Conservation (phyloP, 2,113 vertebrate genomes). For the Abramis brama region DNA sequence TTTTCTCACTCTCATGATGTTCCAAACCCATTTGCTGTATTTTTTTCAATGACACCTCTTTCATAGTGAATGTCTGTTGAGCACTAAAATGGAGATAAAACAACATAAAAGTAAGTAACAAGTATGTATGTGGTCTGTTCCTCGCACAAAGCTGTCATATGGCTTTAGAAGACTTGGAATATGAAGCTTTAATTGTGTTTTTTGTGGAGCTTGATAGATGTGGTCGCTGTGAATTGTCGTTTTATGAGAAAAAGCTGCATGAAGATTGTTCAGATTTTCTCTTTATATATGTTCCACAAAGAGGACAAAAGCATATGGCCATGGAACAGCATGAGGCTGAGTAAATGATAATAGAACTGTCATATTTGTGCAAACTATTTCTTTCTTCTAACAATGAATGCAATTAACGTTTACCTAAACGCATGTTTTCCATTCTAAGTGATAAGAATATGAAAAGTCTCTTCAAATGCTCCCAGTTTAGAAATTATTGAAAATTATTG, state of each 20-base stretch:
- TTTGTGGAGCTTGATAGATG: not conserved
- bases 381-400: slow-evolving; percentile 1
- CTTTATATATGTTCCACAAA: not conserved
- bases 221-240: not conserved
- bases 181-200: not conserved
- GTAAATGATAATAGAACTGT: not conserved
- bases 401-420: not conserved
- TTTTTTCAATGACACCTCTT: not conserved
- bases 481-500: too few species aligned
- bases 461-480: not conserved
- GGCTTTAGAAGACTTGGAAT: not conserved
- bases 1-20: not conserved
- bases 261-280: not conserved
- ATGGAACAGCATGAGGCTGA: not conserved
- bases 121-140: not conserved
- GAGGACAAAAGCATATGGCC: not conserved
- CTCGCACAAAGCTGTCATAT: not conserved
- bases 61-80: not conserved
- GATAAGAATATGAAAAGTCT: not conserved
- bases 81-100: not conserved
- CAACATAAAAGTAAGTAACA: not conserved
- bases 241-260: not conserved
- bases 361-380: not conserved
- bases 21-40: not conserved
- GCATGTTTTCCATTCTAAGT: not conserved